These are phyloP conservation scores for Oncorhynchus clarkii DNA, from an alignment of 2,113 vertebrate genomes.

Conservation along the genomic window DNA sequence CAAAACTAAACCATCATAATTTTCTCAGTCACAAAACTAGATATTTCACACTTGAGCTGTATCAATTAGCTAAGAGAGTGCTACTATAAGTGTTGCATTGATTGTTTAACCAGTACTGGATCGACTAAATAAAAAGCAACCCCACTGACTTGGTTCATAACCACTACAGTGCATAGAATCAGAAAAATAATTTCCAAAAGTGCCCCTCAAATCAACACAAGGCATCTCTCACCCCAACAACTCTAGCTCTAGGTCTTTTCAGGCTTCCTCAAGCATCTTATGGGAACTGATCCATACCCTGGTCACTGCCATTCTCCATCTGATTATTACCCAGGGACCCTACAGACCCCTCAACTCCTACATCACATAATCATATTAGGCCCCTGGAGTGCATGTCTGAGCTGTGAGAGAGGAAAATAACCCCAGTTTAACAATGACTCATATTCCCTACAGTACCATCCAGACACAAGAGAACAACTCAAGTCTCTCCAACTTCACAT, in stretches of 20 bases:
- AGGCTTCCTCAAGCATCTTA: neutral
- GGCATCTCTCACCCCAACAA: neutral
- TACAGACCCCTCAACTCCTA: neutral
- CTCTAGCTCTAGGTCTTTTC: neutral
- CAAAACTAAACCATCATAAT: conserved; percentile 21
- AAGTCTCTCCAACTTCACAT: neutral
- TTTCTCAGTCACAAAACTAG: conserved; percentile 50
- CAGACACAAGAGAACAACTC: neutral
- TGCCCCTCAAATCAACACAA: neutral
- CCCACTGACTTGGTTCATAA: conserved; percentile 55
- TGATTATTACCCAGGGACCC: neutral
- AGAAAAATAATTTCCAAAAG: neutral
- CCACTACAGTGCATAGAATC: neutral
- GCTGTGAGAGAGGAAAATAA: conserved; percentile 7
- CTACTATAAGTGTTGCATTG: conserved; percentile 35
- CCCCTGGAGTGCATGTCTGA: conserved; percentile 2
- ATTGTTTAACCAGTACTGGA: conserved; percentile 49
- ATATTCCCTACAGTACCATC: neutral
- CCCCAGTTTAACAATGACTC: conserved; percentile 5
- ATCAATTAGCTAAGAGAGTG: conserved; percentile 26
- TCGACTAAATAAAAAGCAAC: conserved; percentile 54
- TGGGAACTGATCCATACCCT: neutral
- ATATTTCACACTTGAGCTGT: conserved; percentile 19
- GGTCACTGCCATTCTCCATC: neutral
- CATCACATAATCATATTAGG: neutral